Percentiles rank a stretch among this genome's conserved stretches.
phyloP scores from a whole-genome alignment of 1,140 invertebrate species.

The Bombus polaris region DNA sequence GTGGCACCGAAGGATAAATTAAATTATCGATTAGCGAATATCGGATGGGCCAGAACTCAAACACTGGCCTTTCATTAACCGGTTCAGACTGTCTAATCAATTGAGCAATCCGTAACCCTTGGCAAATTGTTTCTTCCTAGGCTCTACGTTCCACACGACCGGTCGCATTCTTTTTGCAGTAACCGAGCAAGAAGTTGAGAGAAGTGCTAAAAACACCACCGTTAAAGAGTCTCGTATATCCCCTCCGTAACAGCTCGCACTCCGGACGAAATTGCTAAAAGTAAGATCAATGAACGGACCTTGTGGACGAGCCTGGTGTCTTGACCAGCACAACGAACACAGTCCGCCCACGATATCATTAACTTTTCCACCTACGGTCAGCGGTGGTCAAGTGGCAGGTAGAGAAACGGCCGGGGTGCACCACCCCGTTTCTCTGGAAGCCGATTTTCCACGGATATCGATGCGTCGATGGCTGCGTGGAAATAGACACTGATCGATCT shows the following conservation, averaged over 20 bases:
- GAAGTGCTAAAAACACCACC: too few species aligned
- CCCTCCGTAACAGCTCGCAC: background rate
- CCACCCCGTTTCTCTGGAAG: background rate
- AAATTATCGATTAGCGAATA: background rate
- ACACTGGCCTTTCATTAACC: background rate
- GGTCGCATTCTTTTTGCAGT: too few species aligned
- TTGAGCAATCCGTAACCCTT: background rate
- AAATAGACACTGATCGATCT: slow-evolving; percentile 12
- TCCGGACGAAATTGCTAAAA: background rate
- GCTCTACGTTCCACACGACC: background rate
- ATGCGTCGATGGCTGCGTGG: background rate
- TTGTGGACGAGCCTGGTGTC: background rate
- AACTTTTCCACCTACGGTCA: background rate
- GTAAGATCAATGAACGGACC: background rate
- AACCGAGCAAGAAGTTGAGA: too few species aligned
- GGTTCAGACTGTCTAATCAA: background rate
- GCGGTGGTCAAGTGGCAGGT: background rate
- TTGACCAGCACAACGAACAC: background rate
- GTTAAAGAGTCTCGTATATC: too few species aligned
- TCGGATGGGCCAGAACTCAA: background rate
- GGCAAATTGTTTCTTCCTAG: background rate
- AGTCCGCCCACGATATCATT: background rate
- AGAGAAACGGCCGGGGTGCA: background rate
- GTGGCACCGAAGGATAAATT: too few species aligned
- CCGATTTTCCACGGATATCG: slow-evolving; percentile 22